Conservation (phyloP, 2,888 invertebrate species). For the Schizaphis graminum region DNA sequence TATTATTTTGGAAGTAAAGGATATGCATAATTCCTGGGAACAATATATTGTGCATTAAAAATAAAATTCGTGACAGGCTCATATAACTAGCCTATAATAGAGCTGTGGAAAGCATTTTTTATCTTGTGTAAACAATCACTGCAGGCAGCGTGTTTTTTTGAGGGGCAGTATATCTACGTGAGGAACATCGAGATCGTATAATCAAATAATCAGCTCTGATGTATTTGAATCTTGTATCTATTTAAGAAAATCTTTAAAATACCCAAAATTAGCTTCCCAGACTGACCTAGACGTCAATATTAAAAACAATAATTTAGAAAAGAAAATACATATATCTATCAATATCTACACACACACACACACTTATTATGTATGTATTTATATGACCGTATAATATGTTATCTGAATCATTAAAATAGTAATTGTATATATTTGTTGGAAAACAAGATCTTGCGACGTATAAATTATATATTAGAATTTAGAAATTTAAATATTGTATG, state of each 20-base stretch:
- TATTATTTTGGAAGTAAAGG: not conserved
- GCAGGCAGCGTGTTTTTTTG: not conserved
- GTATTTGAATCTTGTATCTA: slow-evolving; percentile 8
- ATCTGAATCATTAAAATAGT: not conserved
- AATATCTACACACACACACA: not conserved
- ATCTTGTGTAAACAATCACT: slow-evolving; percentile 59
- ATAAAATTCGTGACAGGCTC: slow-evolving; percentile 52
- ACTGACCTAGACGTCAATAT: not conserved
- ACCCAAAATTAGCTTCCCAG: not conserved
- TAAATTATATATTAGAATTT: not conserved
- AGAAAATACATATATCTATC: not conserved
- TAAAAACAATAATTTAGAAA: slow-evolving; percentile 5
- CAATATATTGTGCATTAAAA: slow-evolving; percentile 19
- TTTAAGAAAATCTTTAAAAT: slow-evolving; percentile 27
- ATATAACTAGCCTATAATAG: slow-evolving; percentile 25
- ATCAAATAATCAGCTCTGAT: slow-evolving; percentile 23
- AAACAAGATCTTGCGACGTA: not conserved
- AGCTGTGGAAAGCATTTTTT: slow-evolving; percentile 22
- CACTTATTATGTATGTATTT: no score
- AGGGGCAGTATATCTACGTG: not conserved
- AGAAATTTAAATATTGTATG: not conserved
- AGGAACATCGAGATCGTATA: not conserved
- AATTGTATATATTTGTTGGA: not conserved
- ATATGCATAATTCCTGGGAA: slow-evolving; percentile 29
- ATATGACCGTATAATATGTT: not conserved